Evolutionary conservation across 1,140 invertebrate genomes (phyloP), one percentile per base, ranked within the genome.

Genomic region (Oncopodura yosiiana): DNA sequence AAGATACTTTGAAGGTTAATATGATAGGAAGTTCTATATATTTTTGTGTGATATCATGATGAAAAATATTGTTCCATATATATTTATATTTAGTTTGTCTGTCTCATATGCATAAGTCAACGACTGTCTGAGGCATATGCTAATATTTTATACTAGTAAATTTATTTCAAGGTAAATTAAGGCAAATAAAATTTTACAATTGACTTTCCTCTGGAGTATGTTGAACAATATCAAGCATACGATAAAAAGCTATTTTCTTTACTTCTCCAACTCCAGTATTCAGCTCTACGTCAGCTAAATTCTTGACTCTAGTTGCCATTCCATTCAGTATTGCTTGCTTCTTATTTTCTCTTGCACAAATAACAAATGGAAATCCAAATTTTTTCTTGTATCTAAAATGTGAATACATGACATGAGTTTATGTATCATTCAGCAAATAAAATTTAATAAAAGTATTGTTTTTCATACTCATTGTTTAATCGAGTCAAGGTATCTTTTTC

Each of bases 341-440:
- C 66, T 80, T 80, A 61, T 82, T 82, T 71, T 79, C 73, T 56
- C 79, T 71, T 6, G 76, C 81, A 66, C 80, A 82, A 44, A 83
- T 80, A 26, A 84, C 77, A 69, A 83, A 84, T 5, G 82, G 81
- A 68, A 83, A 83, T 30, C 75, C 76, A 70, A 82, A 82, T 63
- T 81, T 82, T 18, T 69, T 64, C 68, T 76, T 79, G 62, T 84
- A 84, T 52, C 77, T 80, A 66, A 27, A 37, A 19, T 45, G 6
- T 34, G 8, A 34, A 34, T n/a, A 9, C 30, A 34, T 34, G 8
- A 34, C 29, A 48, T 23, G 19, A 48, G 9, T 30, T 29, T 29
- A 29, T 30, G 30, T n/a, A 34, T n/a, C 8, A 46, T 12, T 30
- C 9, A 27, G 14, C 43, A 30, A 19, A 16, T 16, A 5, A 9